phyloP scores from a whole-genome alignment of 2,113 vertebrate genomes.

The Centrocercus urophasianus region DNA sequence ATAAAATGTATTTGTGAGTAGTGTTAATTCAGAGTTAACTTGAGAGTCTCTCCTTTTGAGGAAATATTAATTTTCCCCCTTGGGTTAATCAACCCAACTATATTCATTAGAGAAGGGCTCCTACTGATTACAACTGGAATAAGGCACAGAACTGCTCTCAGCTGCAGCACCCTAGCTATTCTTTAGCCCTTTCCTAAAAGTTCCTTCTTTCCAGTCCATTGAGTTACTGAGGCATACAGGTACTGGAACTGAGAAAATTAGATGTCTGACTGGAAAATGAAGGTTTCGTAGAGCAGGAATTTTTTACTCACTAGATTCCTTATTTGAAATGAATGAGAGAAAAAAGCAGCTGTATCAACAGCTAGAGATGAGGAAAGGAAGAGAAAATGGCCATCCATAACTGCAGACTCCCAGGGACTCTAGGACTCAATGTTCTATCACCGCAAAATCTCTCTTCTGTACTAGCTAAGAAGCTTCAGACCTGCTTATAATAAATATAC shows the following conservation, averaged over 20 bases:
- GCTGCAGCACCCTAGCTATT: background rate
- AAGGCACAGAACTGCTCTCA: background rate
- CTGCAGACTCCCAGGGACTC: background rate
- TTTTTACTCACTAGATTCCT: background rate
- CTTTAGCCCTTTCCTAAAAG: background rate
- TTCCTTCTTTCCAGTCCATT: background rate
- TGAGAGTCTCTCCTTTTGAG: background rate
- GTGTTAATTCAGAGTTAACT: background rate
- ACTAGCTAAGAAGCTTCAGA: background rate
- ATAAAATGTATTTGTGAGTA: background rate
- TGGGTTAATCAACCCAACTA: background rate
- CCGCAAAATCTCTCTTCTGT: background rate
- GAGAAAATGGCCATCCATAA: background rate
- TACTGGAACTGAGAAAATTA: background rate
- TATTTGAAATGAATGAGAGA: background rate
- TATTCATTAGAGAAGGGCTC: background rate
- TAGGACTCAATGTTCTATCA: background rate
- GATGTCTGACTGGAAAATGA: background rate
- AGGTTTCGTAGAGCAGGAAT: background rate
- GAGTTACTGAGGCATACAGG: background rate
- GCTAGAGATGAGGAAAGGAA: background rate
- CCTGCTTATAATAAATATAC: background rate
- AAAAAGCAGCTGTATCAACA: background rate
- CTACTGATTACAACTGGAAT: background rate
- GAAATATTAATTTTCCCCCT: conserved; percentile 3